A percentile compares a stretch with the other conserved stretches of the same genome.
phyloP scores from a whole-genome alignment of 2,888 invertebrate species.

The Meandrusa payeni region DNA sequence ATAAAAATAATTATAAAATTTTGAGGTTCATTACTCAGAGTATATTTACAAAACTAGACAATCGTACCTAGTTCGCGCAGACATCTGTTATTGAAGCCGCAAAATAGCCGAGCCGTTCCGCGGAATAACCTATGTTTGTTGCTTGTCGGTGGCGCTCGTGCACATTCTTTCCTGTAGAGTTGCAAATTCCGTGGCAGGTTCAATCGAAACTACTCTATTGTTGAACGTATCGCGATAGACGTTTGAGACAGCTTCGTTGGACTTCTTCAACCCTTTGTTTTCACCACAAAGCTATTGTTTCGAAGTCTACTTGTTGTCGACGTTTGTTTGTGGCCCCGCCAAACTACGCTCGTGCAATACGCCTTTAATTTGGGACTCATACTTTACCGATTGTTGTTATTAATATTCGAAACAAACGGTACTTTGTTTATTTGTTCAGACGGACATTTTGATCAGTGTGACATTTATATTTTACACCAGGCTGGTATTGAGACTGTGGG shows the following conservation, averaged over 20 bases:
- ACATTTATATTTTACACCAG: too few relatives aligned
- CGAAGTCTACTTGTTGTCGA: slow-evolving; percentile 26
- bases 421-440: neutral
- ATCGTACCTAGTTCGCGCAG: neutral
- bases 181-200: slow-evolving; percentile 4
- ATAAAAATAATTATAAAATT: too few relatives aligned
- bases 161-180: neutral
- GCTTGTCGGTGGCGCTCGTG: neutral
- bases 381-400: slow-evolving; percentile 2
- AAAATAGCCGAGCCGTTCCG: slow-evolving; percentile 8
- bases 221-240: slow-evolving; percentile 16
- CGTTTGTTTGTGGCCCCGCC: slow-evolving; percentile 12
- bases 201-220: slow-evolving; percentile 15
- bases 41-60: slow-evolving; percentile 14
- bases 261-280: slow-evolving; percentile 26
- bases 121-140: slow-evolving; percentile 9
- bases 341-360: slow-evolving; percentile 8
- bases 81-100: slow-evolving; percentile 14
- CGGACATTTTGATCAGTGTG: neutral
- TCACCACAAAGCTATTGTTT: slow-evolving; percentile 29
- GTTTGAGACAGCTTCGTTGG: slow-evolving; percentile 14
- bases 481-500: too few relatives aligned
- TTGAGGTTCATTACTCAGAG: too few relatives aligned
- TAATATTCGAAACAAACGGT: slow-evolving; percentile 12
- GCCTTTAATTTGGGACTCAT: slow-evolving; percentile 5